These are phyloP conservation scores for Chymomyza procnemis DNA, from an alignment of 2,888 invertebrate genomes.

Conservation along the genomic window DNA sequence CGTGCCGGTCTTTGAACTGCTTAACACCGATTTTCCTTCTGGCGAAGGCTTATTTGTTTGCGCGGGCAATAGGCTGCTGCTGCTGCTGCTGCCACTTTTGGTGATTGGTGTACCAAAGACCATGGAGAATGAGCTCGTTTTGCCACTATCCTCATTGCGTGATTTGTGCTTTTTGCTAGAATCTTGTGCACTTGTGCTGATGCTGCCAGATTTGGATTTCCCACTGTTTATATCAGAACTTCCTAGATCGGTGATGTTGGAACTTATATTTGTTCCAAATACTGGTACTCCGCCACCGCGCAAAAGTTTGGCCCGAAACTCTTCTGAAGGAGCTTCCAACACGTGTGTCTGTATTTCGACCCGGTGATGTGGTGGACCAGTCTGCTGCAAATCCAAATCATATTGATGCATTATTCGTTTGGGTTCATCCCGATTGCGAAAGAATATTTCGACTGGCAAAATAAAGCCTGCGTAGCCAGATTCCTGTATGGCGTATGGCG, in stretches of 20 bases:
- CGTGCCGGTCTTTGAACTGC: constrained; percentile 37
- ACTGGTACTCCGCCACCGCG: constrained; percentile 89
- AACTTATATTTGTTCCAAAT: constrained; percentile 44
- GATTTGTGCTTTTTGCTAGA: constrained; percentile 82
- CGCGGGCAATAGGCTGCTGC: constrained; percentile 63
- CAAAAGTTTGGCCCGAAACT: constrained; percentile 91
- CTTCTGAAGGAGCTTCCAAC: constrained; percentile 91
- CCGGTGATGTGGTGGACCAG: constrained; percentile 85
- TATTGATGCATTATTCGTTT: constrained; percentile 90
- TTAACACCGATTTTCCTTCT: constrained; percentile 47
- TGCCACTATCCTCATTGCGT: constrained; percentile 80
- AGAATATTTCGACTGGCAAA: constrained; percentile 92
- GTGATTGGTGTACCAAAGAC: constrained; percentile 91
- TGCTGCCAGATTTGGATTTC: constrained; percentile 82
- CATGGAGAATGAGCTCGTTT: constrained; percentile 85
- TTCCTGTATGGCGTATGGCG: constrained; percentile 93
- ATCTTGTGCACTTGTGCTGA: constrained; percentile 33
- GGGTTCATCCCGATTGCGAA: constrained; percentile 93
- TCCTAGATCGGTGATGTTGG: constrained; percentile 34
- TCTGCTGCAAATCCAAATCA: constrained; percentile 89
- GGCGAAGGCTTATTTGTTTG: constrained; percentile 79
- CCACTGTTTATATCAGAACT: constrained; percentile 78
- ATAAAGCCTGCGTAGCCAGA: constrained; percentile 97
- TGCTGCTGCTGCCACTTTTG: constrained; percentile 83
- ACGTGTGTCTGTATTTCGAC: constrained; percentile 89